Evolutionary conservation across 2,797 vertebrate species (phyloP).

Genomic region (Catostomus latipinnis): DNA sequence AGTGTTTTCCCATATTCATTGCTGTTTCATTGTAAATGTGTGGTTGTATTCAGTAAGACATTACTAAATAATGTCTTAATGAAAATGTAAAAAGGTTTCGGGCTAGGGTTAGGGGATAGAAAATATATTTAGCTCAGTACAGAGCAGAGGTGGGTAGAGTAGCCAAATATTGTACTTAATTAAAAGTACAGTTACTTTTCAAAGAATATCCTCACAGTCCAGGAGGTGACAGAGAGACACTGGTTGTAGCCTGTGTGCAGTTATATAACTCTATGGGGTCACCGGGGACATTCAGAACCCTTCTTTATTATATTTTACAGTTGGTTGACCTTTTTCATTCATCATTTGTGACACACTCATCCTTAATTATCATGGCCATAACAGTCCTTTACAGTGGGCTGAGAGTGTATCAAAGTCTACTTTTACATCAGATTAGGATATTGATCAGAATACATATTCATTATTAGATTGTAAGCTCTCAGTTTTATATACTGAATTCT

Average conservation of each 20-base stretch:
- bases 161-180: too few species aligned
- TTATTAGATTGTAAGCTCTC: not conserved
- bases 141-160: too few species aligned
- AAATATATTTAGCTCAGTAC: too few species aligned
- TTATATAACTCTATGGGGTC: slow-evolving; percentile 15
- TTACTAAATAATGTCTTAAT: too few species aligned
- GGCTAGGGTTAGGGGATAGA: too few species aligned
- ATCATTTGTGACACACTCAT: slow-evolving; percentile 28
- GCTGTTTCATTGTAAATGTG: too few species aligned
- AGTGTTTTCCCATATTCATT: too few species aligned
- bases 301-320: slow-evolving; percentile 25
- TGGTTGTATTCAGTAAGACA: too few species aligned
- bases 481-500: not conserved
- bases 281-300: slow-evolving; percentile 27
- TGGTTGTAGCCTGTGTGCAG: slow-evolving; percentile 19
- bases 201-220: slow-evolving; percentile 15
- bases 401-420: not conserved
- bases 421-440: not conserved
- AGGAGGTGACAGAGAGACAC: slow-evolving; percentile 11
- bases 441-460: not conserved
- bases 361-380: not conserved
- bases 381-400: not conserved
- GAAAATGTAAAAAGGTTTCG: too few species aligned
- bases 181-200: not conserved
- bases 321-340: slow-evolving; percentile 40